Conservation (phyloP, 2,888 invertebrate species). For the Pristionchus arcanus region DNA sequence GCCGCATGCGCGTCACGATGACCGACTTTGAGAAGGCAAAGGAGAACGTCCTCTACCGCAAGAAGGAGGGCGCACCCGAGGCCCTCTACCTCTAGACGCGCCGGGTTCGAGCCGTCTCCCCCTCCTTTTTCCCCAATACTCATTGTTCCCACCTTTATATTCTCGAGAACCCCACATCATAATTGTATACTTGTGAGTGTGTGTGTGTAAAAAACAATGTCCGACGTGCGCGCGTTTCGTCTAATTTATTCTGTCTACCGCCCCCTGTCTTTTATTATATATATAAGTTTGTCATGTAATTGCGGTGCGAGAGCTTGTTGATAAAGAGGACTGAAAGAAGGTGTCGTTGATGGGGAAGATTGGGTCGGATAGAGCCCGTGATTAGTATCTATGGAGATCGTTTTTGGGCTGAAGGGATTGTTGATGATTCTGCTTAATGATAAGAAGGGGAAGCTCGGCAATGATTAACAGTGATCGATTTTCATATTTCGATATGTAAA, state of each 20-base stretch:
- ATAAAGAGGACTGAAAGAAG: background rate
- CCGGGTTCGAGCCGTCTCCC: background rate
- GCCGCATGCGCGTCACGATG: conserved; percentile 99
- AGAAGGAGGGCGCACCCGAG: conserved; percentile 99
- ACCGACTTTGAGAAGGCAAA: conserved; percentile 99
- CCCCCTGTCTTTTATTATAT: background rate
- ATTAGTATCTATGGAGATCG: background rate
- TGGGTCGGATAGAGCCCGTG: conserved; percentile 9
- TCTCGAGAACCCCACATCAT: conserved; percentile 8
- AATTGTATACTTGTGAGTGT: conserved; percentile 47
- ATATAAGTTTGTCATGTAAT: background rate
- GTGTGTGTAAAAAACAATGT: background rate
- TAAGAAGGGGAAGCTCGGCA: too few relatives aligned
- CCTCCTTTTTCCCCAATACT: background rate
- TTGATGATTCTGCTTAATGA: too few relatives aligned
- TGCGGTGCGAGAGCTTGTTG: background rate
- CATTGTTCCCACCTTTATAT: background rate
- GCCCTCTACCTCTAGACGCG: conserved; percentile 90
- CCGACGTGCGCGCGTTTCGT: background rate
- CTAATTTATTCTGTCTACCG: conserved; percentile 27
- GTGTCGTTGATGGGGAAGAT: background rate
- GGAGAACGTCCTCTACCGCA: conserved; percentile 97
- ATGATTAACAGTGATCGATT: background rate
- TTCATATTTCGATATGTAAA: background rate
- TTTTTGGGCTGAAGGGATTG: background rate